Conservation (phyloP, 2,113 vertebrate species). For the Notothenia rossii region DNA sequence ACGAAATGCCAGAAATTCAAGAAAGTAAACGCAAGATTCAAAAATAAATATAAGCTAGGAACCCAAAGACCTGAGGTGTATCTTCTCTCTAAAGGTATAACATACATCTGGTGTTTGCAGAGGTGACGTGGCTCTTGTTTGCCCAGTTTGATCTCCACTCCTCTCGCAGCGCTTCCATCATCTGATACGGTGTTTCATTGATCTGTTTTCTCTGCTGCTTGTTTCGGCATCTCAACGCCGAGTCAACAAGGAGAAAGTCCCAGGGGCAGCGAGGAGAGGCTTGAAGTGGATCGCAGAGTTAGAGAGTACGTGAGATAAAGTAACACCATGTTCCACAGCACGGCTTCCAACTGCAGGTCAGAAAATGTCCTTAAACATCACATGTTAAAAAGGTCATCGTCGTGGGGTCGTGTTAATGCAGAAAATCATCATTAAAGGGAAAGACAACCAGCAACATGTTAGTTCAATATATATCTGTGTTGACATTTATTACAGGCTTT, state of each 20-base stretch:
- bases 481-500: too few relatives aligned
- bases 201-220: constrained; percentile 71
- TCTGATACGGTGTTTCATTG: constrained; percentile 72
- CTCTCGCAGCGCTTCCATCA: constrained; percentile 64
- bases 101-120: not conserved
- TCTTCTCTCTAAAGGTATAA: too few relatives aligned
- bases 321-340: not conserved
- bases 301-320: not conserved
- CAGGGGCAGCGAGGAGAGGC: constrained; percentile 43
- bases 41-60: too few relatives aligned
- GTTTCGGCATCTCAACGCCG: constrained; percentile 62
- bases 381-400: not conserved
- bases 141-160: constrained; percentile 58
- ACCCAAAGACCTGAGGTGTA: too few relatives aligned
- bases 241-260: constrained; percentile 52
- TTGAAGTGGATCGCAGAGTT: constrained; percentile 7
- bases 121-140: constrained; percentile 52
- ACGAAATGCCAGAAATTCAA: too few relatives aligned
- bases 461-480: not conserved
- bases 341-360: not conserved
- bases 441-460: not conserved
- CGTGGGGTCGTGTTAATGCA: not conserved
- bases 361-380: not conserved
- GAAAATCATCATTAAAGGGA: not conserved
- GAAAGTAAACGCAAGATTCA: too few relatives aligned